phyloP scores from a whole-genome alignment of 2,888 invertebrate species.

The Netelia inedita region DNA sequence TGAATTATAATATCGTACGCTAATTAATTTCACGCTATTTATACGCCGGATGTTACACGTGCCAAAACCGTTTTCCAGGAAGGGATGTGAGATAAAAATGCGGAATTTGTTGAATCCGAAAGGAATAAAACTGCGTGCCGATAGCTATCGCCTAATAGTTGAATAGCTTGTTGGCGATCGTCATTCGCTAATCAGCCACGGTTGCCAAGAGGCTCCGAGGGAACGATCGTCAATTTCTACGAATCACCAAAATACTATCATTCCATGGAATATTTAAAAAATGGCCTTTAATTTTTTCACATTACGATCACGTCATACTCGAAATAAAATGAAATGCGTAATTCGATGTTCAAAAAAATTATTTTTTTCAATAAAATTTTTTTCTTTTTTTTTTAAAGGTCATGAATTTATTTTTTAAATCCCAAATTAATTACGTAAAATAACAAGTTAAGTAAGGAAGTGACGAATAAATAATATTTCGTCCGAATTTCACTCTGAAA shows the following conservation, averaged over 20 bases:
- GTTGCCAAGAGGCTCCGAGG: conserved; percentile 61
- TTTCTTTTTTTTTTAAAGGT: too few relatives aligned
- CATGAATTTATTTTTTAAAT: too few relatives aligned
- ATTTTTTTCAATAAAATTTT: too few relatives aligned
- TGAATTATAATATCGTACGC: conserved; percentile 31
- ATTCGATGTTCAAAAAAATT: too few relatives aligned
- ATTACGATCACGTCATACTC: too few relatives aligned
- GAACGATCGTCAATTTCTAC: conserved; percentile 32
- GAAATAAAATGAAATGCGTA: too few relatives aligned
- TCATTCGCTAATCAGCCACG: conserved; percentile 56
- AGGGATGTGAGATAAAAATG: conserved; percentile 32
- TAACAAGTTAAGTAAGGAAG: too few relatives aligned
- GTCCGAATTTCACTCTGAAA: neutral
- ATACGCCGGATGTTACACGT: conserved; percentile 2
- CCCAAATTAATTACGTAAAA: too few relatives aligned
- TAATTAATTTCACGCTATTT: conserved; percentile 42
- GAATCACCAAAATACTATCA: neutral
- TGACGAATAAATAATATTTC: neutral
- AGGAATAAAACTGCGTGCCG: conserved; percentile 58
- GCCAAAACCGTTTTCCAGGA: conserved; percentile 34
- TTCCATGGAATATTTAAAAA: neutral
- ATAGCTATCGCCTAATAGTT: conserved; percentile 62
- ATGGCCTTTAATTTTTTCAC: too few relatives aligned
- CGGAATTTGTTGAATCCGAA: conserved; percentile 47
- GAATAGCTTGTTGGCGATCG: conserved; percentile 64